Evolutionary conservation across 2,888 invertebrate species (phyloP).

Genomic region (Clusia tigrina): DNA sequence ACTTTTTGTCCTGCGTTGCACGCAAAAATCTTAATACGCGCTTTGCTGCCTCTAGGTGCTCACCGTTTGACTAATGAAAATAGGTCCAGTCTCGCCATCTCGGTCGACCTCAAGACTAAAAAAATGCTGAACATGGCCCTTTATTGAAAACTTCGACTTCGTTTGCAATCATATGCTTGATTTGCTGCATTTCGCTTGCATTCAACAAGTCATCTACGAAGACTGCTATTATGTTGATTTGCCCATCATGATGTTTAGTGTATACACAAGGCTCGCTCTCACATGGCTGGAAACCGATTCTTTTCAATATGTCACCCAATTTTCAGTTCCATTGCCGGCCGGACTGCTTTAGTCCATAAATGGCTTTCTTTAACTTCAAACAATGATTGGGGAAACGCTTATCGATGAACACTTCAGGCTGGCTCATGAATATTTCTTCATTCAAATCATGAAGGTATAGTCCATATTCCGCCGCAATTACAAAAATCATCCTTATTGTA

Average conservation of each 20-base stretch:
- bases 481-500: slow-evolving; percentile 36
- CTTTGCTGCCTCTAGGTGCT: slow-evolving; percentile 11
- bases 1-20: background rate
- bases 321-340: slow-evolving; percentile 40
- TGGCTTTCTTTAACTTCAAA: slow-evolving; percentile 33
- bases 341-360: slow-evolving; percentile 42
- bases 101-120: slow-evolving; percentile 34
- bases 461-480: slow-evolving; percentile 34
- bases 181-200: slow-evolving; percentile 18
- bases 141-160: slow-evolving; percentile 31
- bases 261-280: slow-evolving; percentile 34
- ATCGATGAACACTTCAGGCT: slow-evolving; percentile 27
- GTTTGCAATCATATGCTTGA: slow-evolving; percentile 26
- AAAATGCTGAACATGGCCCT: slow-evolving; percentile 29
- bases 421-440: slow-evolving; percentile 35
- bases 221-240: slow-evolving; percentile 32
- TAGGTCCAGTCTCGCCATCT: slow-evolving; percentile 29
- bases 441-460: slow-evolving; percentile 35
- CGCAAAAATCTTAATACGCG: slow-evolving; percentile 1
- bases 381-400: slow-evolving; percentile 19
- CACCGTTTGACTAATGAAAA: slow-evolving; percentile 23
- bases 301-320: slow-evolving; percentile 29
- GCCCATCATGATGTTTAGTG: slow-evolving; percentile 18
- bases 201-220: slow-evolving; percentile 39
- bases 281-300: slow-evolving; percentile 33